Base-by-base conservation (phyloP, 2,888 invertebrate species). In the Cylloceria caligata region DNA sequence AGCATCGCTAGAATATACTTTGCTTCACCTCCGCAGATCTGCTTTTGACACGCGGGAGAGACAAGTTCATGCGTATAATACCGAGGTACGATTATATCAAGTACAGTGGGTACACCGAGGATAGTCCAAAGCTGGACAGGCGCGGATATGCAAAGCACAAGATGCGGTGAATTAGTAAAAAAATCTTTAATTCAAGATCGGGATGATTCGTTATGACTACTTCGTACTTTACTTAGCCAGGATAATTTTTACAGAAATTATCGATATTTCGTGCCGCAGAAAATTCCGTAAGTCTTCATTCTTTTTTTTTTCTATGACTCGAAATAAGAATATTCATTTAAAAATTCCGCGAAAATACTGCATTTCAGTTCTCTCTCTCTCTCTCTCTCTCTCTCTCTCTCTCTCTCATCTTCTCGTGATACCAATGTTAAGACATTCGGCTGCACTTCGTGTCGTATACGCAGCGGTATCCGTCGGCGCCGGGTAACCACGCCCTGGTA, bases 401-500 rank as follows among this genome's bases (percentile, higher is more conserved):
- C 4, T 27, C 30, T 57, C 30, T n/a, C 27, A 30, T 30, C 55
- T 13, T 16, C 30, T 30, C 30, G n/a, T 5, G n/a, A 27, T 2
- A 16, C 16, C 7, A 57, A 57, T 27, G 16, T 57, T n/a, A 27
- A 27, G 55, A 57, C 55, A 57, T 57, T 30, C 5, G 27, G 30
- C 16, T 57, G 55, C 52, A 13, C 55, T 27, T 27, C n/a, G 16
- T 30, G 55, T 30, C 30, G 7, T 5, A 16, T 11, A 34, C 34
- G 34, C 9, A 36, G 60, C 36, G 19, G 60, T 60, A 60, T 34
- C 36, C 16, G 34, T 60, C 60, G 19, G 6, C 42, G 21, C 24
- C 24, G 39, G 21, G 39, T 21, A 36, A 42, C 39, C 64, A 64
- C 64, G 64, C 64, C 64, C 64, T 19, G n/a, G 1, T 13, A 42